Conservation (phyloP, 2,113 vertebrate species). For the Urocynchramus pylzowi region DNA sequence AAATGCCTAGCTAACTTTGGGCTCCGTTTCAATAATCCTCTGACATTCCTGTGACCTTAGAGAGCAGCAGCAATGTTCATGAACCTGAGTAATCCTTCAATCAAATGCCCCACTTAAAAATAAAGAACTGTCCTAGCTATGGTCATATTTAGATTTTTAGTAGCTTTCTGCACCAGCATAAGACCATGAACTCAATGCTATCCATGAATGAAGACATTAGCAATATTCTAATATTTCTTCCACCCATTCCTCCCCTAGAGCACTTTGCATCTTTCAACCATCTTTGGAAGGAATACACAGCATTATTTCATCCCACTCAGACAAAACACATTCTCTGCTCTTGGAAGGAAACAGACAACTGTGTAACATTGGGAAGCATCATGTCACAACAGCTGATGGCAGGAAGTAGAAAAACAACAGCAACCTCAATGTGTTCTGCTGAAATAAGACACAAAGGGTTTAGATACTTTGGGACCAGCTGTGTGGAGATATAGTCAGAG, state of each 20-base stretch:
- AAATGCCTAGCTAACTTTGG: slow-evolving; percentile 27
- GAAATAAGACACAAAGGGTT: background rate
- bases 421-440: background rate
- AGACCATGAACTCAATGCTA: background rate
- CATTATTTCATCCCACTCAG: slow-evolving; percentile 12
- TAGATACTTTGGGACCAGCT: background rate
- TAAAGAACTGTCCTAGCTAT: background rate
- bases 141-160: background rate
- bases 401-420: background rate
- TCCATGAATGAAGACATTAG: background rate
- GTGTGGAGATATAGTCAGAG: background rate
- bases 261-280: background rate
- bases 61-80: background rate
- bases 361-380: background rate
- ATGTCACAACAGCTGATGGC: background rate
- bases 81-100: background rate
- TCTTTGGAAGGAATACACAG: background rate
- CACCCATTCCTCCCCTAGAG: background rate
- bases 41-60: slow-evolving; percentile 50
- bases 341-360: background rate
- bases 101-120: background rate
- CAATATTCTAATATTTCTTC: background rate
- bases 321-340: background rate
- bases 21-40: slow-evolving; percentile 33
- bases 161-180: background rate